Conservation (phyloP, 1,140 invertebrate genomes). For the Hesperophylax magnus region DNA sequence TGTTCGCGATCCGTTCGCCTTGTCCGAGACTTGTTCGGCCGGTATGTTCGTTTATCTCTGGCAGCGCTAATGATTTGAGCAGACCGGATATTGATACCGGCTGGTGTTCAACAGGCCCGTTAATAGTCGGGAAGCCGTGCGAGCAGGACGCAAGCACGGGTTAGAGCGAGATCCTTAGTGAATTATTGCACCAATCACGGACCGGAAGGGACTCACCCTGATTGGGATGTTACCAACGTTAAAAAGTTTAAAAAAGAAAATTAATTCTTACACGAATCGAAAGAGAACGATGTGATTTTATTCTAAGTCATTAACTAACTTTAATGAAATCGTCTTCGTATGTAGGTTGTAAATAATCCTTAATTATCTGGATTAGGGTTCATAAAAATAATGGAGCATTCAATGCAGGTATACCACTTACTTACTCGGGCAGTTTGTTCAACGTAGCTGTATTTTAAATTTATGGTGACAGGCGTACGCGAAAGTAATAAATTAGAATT, state of each 20-base stretch:
- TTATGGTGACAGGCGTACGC: no score
- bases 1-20: neutral
- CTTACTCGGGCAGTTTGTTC: no score
- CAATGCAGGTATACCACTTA: no score
- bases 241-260: conserved; percentile 42
- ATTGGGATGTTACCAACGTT: conserved; percentile 42
- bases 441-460: no score
- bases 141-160: conserved; percentile 19
- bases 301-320: neutral
- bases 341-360: neutral
- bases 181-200: conserved; percentile 47
- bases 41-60: conserved; percentile 24
- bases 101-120: conserved; percentile 38
- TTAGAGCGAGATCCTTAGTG: conserved; percentile 13
- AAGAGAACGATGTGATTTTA: neutral
- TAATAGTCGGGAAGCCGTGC: conserved; percentile 29
- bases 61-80: conserved; percentile 37
- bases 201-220: conserved; percentile 45
- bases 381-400: no score
- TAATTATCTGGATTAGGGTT: neutral
- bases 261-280: conserved; percentile 20
- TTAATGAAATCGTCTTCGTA: neutral
- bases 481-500: no score
- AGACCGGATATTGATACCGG: conserved; percentile 47
- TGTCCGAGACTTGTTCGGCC: neutral